phyloP scores from a whole-genome alignment of 2,113 vertebrate species.

The Cephalopterus ornatus region DNA sequence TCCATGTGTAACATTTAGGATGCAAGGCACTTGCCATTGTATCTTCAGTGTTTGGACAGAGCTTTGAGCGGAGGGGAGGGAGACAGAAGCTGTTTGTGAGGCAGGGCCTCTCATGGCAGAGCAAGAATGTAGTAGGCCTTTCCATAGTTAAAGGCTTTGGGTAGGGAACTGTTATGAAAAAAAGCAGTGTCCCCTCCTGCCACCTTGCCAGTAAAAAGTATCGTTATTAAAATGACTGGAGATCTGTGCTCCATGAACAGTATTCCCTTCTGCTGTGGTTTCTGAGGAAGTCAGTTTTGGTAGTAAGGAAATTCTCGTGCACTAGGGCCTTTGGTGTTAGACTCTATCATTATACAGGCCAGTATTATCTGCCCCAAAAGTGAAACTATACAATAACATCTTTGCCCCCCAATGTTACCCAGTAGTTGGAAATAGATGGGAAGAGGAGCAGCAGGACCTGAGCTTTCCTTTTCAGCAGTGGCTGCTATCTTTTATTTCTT shows the following conservation, averaged over 20 bases:
- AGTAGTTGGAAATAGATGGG: neutral
- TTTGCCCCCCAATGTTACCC: neutral
- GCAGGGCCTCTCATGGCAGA: neutral
- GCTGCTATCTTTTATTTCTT: neutral
- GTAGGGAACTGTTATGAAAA: neutral
- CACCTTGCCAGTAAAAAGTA: neutral
- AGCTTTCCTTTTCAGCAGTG: neutral
- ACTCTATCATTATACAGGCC: neutral
- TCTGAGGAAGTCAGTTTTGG: neutral
- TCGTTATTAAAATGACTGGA: neutral
- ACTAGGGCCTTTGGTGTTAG: neutral
- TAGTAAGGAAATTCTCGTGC: neutral
- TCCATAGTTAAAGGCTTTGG: neutral
- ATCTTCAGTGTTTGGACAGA: neutral
- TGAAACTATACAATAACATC: neutral
- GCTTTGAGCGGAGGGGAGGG: neutral
- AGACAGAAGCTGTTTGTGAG: neutral
- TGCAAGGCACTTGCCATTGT: accelerated
- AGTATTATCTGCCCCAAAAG: neutral
- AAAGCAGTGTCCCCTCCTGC: neutral
- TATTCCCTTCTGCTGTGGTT: neutral
- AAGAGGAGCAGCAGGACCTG: neutral
- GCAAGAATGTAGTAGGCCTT: neutral
- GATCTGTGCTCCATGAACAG: neutral
- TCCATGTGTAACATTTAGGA: accelerated